Percentiles rank a stretch among this genome's conserved stretches.
These are phyloP conservation scores for Agrotis clavis DNA, from an alignment of 2,888 invertebrate genomes.

Conservation along the genomic window DNA sequence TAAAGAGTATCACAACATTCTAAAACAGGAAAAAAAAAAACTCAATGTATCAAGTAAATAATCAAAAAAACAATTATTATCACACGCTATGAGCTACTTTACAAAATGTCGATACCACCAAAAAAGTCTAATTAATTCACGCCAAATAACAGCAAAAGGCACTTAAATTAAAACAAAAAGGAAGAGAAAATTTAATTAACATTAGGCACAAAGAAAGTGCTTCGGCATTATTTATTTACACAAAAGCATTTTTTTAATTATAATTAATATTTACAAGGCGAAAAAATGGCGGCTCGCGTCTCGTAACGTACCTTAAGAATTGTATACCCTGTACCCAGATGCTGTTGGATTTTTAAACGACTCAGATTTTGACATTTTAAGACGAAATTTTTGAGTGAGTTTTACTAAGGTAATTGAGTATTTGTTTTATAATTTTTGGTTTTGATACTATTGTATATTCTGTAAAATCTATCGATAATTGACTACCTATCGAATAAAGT, in stretches of 20 bases:
- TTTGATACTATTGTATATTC: no score
- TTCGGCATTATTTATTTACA: constrained; percentile 86
- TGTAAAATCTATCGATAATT: not conserved
- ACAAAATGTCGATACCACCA: constrained; percentile 47
- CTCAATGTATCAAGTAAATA: no score
- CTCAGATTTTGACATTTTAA: constrained; percentile 6
- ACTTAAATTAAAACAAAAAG: constrained; percentile 87
- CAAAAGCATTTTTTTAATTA: constrained; percentile 87
- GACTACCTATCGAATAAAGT: not conserved
- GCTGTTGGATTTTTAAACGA: not conserved
- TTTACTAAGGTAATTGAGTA: no score
- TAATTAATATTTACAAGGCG: constrained; percentile 89
- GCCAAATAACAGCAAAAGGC: constrained; percentile 82
- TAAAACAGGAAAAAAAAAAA: no score
- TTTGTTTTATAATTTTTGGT: not conserved
- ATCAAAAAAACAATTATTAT: not conserved
- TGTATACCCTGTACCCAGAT: constrained; percentile 63
- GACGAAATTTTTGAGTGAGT: not conserved
- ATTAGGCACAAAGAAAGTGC: constrained; percentile 80
- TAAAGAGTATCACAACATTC: no score
- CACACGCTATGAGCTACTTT: not conserved
- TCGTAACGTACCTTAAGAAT: constrained; percentile 58
- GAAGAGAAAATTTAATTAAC: constrained; percentile 86
- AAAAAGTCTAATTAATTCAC: constrained; percentile 59
- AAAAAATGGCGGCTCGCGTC: constrained; percentile 69